These are phyloP conservation scores for Diploscapter pachys DNA, from an alignment of 1,140 invertebrate species.

Conservation along the genomic window DNA sequence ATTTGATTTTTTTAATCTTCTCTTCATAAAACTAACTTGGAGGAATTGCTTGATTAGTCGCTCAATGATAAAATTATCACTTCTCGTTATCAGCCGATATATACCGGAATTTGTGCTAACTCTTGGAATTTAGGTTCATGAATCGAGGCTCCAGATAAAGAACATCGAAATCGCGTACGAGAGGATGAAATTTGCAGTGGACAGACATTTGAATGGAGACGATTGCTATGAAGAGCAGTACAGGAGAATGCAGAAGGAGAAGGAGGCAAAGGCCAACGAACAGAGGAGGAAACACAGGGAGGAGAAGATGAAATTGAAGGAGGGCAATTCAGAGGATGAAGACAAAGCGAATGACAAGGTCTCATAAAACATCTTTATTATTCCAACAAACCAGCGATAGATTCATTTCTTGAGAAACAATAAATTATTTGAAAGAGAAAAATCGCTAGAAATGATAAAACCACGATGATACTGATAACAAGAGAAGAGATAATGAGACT, in stretches of 20 bases:
- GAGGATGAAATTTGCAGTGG: conserved; percentile 47
- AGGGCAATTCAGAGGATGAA: conserved; percentile 16
- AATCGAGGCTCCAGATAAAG: conserved; percentile 43
- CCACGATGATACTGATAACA: too few species aligned
- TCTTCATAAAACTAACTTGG: background rate
- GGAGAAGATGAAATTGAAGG: conserved; percentile 28
- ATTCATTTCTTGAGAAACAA: too few species aligned
- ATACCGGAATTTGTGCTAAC: too few species aligned
- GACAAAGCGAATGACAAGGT: background rate
- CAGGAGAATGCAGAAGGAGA: conserved; percentile 41
- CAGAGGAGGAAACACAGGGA: conserved; percentile 39
- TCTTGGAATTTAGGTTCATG: conserved; percentile 42
- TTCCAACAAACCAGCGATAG: too few species aligned
- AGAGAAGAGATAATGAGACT: too few species aligned
- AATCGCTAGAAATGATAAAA: too few species aligned
- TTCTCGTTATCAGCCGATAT: background rate
- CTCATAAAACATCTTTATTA: too few species aligned
- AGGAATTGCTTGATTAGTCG: background rate
- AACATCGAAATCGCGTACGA: conserved; percentile 52
- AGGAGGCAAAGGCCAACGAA: conserved; percentile 32
- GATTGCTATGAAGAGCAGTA: conserved; percentile 53
- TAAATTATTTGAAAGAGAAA: too few species aligned
- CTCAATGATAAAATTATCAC: background rate
- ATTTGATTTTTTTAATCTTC: conserved; percentile 15
- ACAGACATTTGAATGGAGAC: conserved; percentile 51